Percentiles rank a stretch among this genome's conserved stretches.
Evolutionary conservation across 2,113 vertebrate species (phyloP).

Genomic region (Conger conger): DNA sequence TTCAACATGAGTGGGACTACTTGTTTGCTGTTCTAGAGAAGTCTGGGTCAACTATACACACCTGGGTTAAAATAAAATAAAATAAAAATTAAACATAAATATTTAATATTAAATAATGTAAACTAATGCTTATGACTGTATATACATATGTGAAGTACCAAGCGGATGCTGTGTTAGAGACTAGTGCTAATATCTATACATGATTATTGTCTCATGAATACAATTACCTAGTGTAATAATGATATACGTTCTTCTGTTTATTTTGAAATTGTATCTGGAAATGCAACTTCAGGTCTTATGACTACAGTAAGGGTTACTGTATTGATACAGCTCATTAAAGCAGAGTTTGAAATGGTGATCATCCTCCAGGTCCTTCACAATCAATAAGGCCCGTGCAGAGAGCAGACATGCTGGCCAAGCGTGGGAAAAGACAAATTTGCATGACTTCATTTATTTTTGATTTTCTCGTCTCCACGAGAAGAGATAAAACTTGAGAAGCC

Average conservation of each 20-base stretch:
- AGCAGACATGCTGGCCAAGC: neutral
- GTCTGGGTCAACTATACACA: too few relatives aligned
- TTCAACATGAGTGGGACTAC: too few relatives aligned
- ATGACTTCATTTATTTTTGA: conserved; percentile 36
- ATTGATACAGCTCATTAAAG: neutral
- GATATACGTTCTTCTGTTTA: neutral
- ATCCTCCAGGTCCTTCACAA: neutral
- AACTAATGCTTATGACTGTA: too few relatives aligned
- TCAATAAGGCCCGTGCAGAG: neutral
- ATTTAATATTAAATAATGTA: too few relatives aligned
- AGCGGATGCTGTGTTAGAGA: neutral
- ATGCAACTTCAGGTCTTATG: neutral
- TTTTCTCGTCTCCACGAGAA: conserved; percentile 32
- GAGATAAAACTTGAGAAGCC: conserved; percentile 42
- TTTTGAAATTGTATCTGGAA: neutral
- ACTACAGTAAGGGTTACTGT: neutral
- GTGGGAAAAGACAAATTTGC: conserved; percentile 31
- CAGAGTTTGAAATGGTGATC: neutral
- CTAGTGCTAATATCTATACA: neutral
- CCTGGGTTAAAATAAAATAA: too few relatives aligned
- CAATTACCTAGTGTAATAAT: neutral
- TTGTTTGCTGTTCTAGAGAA: too few relatives aligned
- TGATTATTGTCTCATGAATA: neutral
- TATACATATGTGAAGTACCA: too few relatives aligned
- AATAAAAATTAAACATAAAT: too few relatives aligned